Conservation (phyloP, 2,113 vertebrate species). For the Chauna torquata region DNA sequence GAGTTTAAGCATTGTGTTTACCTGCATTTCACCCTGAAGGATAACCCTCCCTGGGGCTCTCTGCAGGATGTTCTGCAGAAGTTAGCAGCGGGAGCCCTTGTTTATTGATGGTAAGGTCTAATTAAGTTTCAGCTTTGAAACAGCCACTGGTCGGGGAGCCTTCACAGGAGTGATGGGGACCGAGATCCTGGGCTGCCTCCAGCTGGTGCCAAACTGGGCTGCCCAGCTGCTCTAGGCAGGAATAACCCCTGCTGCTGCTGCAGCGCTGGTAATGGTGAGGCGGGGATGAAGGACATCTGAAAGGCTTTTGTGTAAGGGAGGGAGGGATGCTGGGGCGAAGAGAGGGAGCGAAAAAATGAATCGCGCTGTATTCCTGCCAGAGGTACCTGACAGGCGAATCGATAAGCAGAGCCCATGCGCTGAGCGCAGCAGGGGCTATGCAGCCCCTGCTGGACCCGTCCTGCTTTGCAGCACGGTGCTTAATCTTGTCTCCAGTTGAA, state of each 20-base stretch:
- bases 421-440: too few species aligned
- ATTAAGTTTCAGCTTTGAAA: neutral
- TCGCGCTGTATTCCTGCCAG: neutral
- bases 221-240: neutral
- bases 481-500: neutral
- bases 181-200: too few species aligned
- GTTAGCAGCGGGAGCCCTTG: fast-evolving
- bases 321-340: neutral
- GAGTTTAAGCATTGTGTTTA: neutral
- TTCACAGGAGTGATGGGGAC: too few species aligned
- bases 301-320: neutral
- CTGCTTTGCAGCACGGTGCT: neutral
- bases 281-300: neutral
- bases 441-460: neutral
- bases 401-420: neutral
- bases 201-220: too few species aligned
- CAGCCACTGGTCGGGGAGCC: neutral
- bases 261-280: fast-evolving
- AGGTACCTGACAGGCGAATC: neutral
- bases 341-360: neutral
- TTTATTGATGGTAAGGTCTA: neutral
- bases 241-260: neutral
- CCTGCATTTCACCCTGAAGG: fast-evolving
- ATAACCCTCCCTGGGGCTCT: fast-evolving
- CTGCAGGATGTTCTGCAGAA: neutral